Conservation (phyloP, 1,140 invertebrate species). For the Drosophila albomicans region DNA sequence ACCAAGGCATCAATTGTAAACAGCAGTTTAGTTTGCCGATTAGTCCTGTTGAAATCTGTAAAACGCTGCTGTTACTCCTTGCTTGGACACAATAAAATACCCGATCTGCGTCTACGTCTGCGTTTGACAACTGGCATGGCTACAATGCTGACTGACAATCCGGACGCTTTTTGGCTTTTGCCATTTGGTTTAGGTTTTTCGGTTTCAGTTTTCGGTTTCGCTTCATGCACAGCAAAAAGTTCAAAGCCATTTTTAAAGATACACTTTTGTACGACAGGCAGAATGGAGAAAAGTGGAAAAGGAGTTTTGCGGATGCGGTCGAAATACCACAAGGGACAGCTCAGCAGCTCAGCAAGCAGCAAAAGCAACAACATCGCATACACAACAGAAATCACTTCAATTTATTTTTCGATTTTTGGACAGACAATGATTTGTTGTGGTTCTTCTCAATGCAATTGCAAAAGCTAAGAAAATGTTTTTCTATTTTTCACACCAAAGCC, state of each 20-base stretch:
- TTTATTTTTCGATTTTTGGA: slow-evolving; percentile 73
- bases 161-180: slow-evolving; percentile 32
- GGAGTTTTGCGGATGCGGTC: slow-evolving; percentile 42
- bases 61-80: not conserved
- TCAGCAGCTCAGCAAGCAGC: slow-evolving; percentile 13
- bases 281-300: slow-evolving; percentile 20
- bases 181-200: slow-evolving; percentile 40
- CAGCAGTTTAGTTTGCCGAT: no score
- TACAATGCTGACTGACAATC: slow-evolving; percentile 17
- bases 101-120: slow-evolving; percentile 14
- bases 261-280: slow-evolving; percentile 20
- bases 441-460: slow-evolving; percentile 34
- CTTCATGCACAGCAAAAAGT: slow-evolving; percentile 49
- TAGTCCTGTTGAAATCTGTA: no score
- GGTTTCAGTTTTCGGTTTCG: slow-evolving; percentile 16
- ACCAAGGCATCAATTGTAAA: no score
- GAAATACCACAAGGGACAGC: slow-evolving; percentile 42
- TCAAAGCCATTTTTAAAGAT: slow-evolving; percentile 78
- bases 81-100: not conserved
- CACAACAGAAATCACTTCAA: slow-evolving; percentile 72
- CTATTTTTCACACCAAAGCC: slow-evolving; percentile 65
- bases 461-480: slow-evolving; percentile 40
- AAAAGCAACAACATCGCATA: not conserved
- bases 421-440: slow-evolving; percentile 63
- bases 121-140: slow-evolving; percentile 21